Percentiles rank a stretch among this genome's conserved stretches.
Evolutionary conservation across 2,797 vertebrate species (phyloP).

Genomic region (Gouania willdenowi): DNA sequence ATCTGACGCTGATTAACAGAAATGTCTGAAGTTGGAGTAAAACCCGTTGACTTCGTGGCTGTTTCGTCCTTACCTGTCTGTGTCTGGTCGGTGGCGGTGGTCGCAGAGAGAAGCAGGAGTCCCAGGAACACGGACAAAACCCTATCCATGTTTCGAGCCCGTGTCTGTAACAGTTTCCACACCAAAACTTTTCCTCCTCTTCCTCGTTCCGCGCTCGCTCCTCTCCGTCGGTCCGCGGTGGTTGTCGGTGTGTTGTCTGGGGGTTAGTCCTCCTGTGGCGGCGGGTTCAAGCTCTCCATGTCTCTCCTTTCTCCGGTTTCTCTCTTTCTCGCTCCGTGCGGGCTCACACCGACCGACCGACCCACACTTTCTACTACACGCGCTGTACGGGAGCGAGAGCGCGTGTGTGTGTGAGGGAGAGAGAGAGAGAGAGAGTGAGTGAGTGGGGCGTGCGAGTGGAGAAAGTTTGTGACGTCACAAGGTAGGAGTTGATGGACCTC

Average conservation of each 20-base stretch:
- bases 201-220: not conserved
- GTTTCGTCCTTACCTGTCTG: conserved; percentile 57
- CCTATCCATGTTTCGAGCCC: conserved; percentile 62
- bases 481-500: conserved; percentile 6
- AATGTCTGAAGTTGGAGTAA: too few species aligned
- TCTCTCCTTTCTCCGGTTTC: conserved; percentile 40
- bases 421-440: conserved; percentile 1
- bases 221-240: not conserved
- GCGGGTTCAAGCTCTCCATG: conserved; percentile 51
- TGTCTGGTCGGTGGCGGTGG: conserved; percentile 46
- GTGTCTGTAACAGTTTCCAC: conserved; percentile 29
- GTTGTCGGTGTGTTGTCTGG: not conserved
- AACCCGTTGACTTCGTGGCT: not conserved
- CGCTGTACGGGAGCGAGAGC: conserved; percentile 35
- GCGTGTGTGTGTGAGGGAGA: not conserved
- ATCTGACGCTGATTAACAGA: not conserved
- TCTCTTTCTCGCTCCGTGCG: conserved; percentile 48
- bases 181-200: conserved; percentile 38
- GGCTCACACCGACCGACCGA: conserved; percentile 49
- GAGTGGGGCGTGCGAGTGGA: conserved; percentile 3
- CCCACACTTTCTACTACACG: conserved; percentile 59
- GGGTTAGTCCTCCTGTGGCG: conserved; percentile 51
- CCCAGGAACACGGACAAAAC: conserved; percentile 45
- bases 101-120: conserved; percentile 47
- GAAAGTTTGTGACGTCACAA: conserved; percentile 52